phyloP scores from a whole-genome alignment of 2,113 vertebrate species.

The Burhinus bistriatus region DNA sequence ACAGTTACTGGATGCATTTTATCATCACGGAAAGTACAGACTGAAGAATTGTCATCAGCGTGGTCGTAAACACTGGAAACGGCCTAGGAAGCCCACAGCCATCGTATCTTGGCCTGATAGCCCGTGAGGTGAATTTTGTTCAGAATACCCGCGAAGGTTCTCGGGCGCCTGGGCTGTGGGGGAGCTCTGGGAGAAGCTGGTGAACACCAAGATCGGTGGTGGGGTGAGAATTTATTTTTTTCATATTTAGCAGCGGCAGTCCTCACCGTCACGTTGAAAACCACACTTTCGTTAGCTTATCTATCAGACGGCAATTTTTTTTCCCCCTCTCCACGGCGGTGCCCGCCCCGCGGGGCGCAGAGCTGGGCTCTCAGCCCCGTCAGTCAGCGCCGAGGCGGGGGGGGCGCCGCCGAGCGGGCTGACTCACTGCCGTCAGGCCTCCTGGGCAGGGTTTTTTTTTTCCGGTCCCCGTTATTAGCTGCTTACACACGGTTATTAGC shows the following conservation, averaged over 20 bases:
- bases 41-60: not conserved
- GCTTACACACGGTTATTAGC: not conserved
- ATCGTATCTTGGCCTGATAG: too few relatives aligned
- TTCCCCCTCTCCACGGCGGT: fast-evolving
- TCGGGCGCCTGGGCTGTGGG: not conserved
- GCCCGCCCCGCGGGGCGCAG: not conserved
- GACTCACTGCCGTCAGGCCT: not conserved
- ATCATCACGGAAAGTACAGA: not conserved
- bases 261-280: not conserved
- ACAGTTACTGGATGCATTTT: not conserved
- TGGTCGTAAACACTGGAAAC: too few relatives aligned
- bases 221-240: too few relatives aligned
- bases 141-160: not conserved
- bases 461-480: not conserved
- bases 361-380: too few relatives aligned
- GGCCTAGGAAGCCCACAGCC: not conserved
- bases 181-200: not conserved
- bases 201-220: fast-evolving
- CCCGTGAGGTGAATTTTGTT: not conserved
- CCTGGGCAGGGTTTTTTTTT: not conserved
- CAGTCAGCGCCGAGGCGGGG: not conserved
- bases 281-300: fast-evolving
- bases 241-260: fast-evolving
- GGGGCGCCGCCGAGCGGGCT: not conserved
- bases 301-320: fast-evolving